Conservation (phyloP, 2,113 vertebrate species). For the Etia nguti region DNA sequence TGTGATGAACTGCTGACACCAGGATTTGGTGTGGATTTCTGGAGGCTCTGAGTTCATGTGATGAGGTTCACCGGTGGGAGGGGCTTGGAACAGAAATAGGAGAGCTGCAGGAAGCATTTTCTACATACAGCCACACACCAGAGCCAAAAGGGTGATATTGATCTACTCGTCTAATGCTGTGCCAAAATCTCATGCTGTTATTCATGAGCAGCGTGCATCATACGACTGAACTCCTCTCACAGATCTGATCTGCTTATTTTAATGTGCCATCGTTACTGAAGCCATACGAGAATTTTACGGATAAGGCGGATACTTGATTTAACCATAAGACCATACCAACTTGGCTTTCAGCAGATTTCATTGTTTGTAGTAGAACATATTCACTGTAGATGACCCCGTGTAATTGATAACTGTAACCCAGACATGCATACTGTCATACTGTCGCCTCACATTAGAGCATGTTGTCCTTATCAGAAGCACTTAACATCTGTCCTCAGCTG, state of each 20-base stretch:
- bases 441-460: constrained; percentile 5
- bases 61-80: background rate
- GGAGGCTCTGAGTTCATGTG: background rate
- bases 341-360: background rate
- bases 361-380: background rate
- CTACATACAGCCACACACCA: background rate
- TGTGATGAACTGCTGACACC: background rate
- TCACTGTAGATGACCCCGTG: background rate
- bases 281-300: background rate
- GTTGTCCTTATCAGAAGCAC: background rate
- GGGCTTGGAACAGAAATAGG: background rate
- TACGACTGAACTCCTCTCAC: background rate
- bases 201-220: background rate
- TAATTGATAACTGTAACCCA: background rate
- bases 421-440: background rate
- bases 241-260: background rate
- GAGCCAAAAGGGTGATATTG: background rate
- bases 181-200: background rate
- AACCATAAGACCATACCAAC: background rate
- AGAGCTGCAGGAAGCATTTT: background rate
- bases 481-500: background rate
- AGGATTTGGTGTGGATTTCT: background rate
- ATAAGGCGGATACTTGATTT: background rate
- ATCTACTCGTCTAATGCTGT: background rate
- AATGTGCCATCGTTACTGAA: background rate